Evolutionary conservation across 2,797 vertebrate genomes (phyloP), one percentile per base, ranked within the genome.

Genomic region (Distichodus sexfasciatus): DNA sequence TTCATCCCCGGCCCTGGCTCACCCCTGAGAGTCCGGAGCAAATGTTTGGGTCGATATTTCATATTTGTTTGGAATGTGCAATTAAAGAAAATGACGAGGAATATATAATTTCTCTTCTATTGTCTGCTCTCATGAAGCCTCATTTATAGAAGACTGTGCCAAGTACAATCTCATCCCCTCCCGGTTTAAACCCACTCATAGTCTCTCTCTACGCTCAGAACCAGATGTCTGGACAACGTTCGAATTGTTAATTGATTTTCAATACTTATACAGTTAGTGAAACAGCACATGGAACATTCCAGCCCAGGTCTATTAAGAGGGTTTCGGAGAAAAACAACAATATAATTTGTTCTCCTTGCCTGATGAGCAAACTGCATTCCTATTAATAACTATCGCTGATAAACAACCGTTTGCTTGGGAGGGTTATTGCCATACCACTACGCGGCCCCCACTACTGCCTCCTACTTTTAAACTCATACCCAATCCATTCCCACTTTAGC

Each of bases 111-210:
- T 4, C 46, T 23, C 15, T 19, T 55, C 54, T 48, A 38, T 64
- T 21, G 24, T 60, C 79, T 7, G 46, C 69, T 76, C 82, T 81
- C 82, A 86, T 83, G 81, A 68, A 76, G 75, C 53, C 55, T 69
- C 59, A 36, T 65, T 74, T 68, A 59, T 65, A 58, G 26, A 43
- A 36, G 26, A 63, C 58, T 54, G 38, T 54, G 38, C 55, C 55
- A 4, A 68, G 51, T 28, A 35, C 58, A 65, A 65, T 69, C 59
- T 65, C 62, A 67, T 55, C 61, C 50, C 11, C 55, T 8, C 43
- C 29, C 17, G 10, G 21, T 36, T 50, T 14, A 61, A 60, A n/a
- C 35, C 63, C 31, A 59, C 59, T 55, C 43, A 64, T 50, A 53
- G 38, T 53, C 70, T 58, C 55, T 58, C 58, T 50, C 8, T 35